Conservation (phyloP, 2,888 invertebrate genomes). For the Megastigmus dorsalis region DNA sequence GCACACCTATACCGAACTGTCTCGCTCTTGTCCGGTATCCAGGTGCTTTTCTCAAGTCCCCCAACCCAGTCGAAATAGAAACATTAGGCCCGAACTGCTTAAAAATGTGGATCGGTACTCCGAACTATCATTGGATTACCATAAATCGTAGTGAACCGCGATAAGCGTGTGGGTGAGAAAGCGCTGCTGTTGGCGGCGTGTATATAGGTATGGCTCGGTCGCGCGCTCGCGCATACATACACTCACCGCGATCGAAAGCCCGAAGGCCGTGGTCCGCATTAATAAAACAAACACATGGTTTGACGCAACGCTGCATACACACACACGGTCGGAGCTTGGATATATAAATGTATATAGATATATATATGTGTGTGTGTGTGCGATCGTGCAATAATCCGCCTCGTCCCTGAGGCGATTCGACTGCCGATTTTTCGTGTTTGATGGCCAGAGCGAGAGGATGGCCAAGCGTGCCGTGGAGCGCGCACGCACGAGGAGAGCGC, state of each 20-base stretch:
- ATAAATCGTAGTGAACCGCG: constrained; percentile 36
- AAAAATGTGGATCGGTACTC: not conserved
- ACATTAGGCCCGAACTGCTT: not conserved
- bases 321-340: constrained; percentile 54
- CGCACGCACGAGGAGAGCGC: not conserved
- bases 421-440: constrained; percentile 45
- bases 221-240: no score
- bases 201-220: not conserved
- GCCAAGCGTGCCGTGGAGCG: no score
- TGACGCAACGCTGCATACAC: constrained; percentile 67
- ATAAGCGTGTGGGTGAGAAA: constrained; percentile 32
- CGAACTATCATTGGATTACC: constrained; percentile 16
- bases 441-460: constrained; percentile 10
- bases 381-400: not conserved
- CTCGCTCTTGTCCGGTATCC: no score
- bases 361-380: no score
- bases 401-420: constrained; percentile 42
- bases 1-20: no score
- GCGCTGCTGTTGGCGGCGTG: no score
- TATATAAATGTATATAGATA: constrained; percentile 1
- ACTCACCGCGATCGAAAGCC: constrained; percentile 46
- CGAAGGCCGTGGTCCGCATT: constrained; percentile 70
- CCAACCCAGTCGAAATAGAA: constrained; percentile 11
- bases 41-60: no score
- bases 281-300: constrained; percentile 74